Conservation (phyloP, 2,797 vertebrate species). For the Monodelphis domestica region DNA sequence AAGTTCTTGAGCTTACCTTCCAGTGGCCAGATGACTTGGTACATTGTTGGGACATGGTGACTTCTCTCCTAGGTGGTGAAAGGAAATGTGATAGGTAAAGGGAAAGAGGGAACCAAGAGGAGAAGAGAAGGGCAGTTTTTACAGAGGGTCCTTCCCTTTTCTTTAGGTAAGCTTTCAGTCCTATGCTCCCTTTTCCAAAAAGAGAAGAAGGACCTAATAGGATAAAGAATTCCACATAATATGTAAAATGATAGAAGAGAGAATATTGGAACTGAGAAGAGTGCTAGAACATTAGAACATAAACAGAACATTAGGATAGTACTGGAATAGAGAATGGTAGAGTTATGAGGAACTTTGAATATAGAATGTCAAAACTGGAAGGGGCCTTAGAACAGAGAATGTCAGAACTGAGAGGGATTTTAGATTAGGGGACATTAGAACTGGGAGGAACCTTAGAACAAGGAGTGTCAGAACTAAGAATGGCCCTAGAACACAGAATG, state of each 20-base stretch:
- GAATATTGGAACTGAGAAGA: background rate
- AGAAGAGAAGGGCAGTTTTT: background rate
- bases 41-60: conserved; percentile 92
- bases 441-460: no score
- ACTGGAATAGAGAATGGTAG: no score
- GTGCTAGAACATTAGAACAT: background rate
- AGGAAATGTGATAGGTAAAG: background rate
- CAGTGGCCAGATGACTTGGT: conserved; percentile 94
- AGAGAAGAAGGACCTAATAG: background rate
- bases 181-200: background rate
- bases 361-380: no score
- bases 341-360: no score
- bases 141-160: background rate
- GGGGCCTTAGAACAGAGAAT: no score
- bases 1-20: conserved; percentile 89
- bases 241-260: background rate
- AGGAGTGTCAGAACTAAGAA: no score
- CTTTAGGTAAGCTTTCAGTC: background rate
- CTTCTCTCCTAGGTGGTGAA: conserved; percentile 65
- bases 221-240: background rate
- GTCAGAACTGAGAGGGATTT: no score
- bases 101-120: background rate
- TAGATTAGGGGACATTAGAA: no score
- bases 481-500: no score
- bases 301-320: background rate